A percentile compares a stretch with the other conserved stretches of the same genome.
These are phyloP conservation scores for Nineta flava DNA, from an alignment of 2,888 invertebrate species.

Conservation along the genomic window DNA sequence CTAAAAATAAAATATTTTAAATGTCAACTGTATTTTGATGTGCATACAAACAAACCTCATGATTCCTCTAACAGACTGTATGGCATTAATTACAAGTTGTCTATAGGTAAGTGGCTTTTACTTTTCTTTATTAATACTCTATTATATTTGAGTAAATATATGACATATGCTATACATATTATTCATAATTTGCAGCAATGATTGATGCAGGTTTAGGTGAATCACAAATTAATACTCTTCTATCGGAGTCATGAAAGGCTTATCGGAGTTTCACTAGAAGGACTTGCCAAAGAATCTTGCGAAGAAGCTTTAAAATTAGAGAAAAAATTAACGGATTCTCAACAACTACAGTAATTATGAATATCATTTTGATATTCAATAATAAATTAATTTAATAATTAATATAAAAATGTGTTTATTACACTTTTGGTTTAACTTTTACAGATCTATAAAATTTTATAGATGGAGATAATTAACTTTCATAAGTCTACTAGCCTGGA, in stretches of 20 bases:
- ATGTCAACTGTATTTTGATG: neutral
- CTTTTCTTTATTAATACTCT: neutral
- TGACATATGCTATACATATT: neutral
- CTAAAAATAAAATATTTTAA: constrained; percentile 3
- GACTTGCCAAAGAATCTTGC: constrained; percentile 9
- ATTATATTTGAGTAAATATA: neutral
- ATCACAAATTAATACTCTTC: constrained; percentile 9
- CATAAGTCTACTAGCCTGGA: too few species aligned
- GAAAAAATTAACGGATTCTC: constrained; percentile 5
- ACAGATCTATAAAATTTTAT: neutral
- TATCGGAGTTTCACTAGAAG: constrained; percentile 9
- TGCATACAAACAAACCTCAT: constrained; percentile 1
- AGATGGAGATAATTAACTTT: neutral
- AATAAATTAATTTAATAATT: neutral
- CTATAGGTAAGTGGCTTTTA: constrained; percentile 5
- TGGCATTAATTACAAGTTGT: constrained; percentile 2
- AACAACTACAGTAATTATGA: neutral
- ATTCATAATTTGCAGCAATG: constrained; percentile 7
- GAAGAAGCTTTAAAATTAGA: constrained; percentile 9
- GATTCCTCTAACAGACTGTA: neutral
- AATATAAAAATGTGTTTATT: neutral
- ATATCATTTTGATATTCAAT: neutral
- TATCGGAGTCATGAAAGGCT: constrained; percentile 10
- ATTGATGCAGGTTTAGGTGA: constrained; percentile 10
- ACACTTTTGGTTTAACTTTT: neutral